Percentiles rank a stretch among this genome's conserved stretches.
These are phyloP conservation scores for Schmidtea mediterranea DNA, from an alignment of 1,140 invertebrate genomes.

Conservation along the genomic window DNA sequence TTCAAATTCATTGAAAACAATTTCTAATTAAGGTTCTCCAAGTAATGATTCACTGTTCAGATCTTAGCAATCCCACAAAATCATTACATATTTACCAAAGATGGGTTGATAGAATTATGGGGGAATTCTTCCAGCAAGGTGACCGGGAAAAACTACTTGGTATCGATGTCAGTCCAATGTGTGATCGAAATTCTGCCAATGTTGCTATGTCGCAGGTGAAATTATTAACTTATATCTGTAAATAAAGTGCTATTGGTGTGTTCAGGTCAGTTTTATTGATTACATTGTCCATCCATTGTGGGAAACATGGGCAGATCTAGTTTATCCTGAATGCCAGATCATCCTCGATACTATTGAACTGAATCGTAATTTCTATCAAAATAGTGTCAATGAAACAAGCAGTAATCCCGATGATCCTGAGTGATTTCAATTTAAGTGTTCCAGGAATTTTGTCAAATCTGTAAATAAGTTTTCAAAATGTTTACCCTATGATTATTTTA, in stretches of 20 bases:
- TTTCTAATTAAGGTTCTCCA: conserved; percentile 42
- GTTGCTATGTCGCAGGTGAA: conserved; percentile 4
- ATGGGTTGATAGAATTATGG: conserved; percentile 81
- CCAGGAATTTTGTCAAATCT: too few relatives aligned
- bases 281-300: conserved; percentile 9
- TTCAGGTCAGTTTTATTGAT: conserved; percentile 9
- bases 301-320: conserved; percentile 9
- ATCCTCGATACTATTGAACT: conserved; percentile 6
- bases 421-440: too few relatives aligned
- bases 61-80: conserved; percentile 94
- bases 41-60: conserved; percentile 77
- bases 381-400: too few relatives aligned
- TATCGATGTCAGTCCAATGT: conserved; percentile 3
- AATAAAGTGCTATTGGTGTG: too few relatives aligned
- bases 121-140: conserved; percentile 59
- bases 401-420: too few relatives aligned
- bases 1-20: too few relatives aligned
- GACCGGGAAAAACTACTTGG: not conserved
- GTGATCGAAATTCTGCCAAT: conserved; percentile 3
- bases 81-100: conserved; percentile 62
- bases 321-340: conserved; percentile 6
- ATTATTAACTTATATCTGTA: too few relatives aligned
- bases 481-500: too few relatives aligned
- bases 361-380: conserved; percentile 1
- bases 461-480: too few relatives aligned